Conservation (phyloP, 2,888 invertebrate species). For the Limulus polyphemus region DNA sequence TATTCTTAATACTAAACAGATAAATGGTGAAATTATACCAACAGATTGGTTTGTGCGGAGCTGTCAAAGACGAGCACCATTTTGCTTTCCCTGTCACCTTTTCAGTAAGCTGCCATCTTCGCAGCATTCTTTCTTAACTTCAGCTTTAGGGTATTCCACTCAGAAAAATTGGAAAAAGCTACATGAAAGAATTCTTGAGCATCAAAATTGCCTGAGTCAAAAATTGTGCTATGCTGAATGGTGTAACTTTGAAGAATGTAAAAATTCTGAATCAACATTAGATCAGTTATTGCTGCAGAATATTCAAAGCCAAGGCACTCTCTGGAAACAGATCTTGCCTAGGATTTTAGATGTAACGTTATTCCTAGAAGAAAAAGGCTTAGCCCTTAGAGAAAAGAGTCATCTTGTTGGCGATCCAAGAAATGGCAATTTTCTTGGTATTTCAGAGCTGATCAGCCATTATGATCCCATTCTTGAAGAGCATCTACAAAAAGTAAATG, state of each 20-base stretch:
- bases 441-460: conserved; percentile 9
- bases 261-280: not conserved
- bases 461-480: conserved; percentile 7
- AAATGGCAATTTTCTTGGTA: conserved; percentile 12
- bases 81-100: too few species aligned
- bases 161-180: too few species aligned
- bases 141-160: too few species aligned
- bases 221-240: too few species aligned
- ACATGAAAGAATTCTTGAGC: too few species aligned
- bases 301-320: not conserved
- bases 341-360: conserved; percentile 8
- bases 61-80: too few species aligned
- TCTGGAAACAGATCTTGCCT: conserved; percentile 6
- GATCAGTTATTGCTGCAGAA: not conserved
- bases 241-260: not conserved
- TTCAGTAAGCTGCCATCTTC: too few species aligned
- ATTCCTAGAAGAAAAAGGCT: conserved; percentile 10
- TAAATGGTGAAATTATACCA: too few species aligned
- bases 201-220: too few species aligned
- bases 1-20: too few species aligned
- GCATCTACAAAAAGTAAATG: conserved; percentile 23
- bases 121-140: too few species aligned
- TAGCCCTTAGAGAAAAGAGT: conserved; percentile 13
- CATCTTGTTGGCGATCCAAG: conserved; percentile 13
- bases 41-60: too few species aligned